Conservation (phyloP, 2,113 vertebrate genomes). For the human region DNA sequence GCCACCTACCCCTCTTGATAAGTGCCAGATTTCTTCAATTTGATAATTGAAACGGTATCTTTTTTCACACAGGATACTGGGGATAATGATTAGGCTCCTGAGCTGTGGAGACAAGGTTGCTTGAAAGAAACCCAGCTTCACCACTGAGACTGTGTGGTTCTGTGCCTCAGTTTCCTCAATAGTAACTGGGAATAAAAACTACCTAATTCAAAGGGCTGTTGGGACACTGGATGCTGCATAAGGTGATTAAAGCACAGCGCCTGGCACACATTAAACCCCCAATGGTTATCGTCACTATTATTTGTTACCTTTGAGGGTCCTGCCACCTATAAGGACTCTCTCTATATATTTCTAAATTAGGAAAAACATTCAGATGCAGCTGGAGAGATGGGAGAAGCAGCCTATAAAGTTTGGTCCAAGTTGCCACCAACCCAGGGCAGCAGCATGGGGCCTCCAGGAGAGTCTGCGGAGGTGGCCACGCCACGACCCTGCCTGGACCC, state of each 20-base stretch:
- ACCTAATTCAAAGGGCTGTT: background rate
- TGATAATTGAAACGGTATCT: background rate
- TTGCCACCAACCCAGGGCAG: background rate
- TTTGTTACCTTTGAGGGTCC: background rate
- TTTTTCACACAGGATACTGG: background rate
- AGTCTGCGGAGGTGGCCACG: background rate
- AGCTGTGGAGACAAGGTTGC: background rate
- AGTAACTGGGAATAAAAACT: conserved; percentile 35
- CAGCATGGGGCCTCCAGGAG: background rate
- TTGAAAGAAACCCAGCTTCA: conserved; percentile 25
- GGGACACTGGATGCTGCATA: background rate
- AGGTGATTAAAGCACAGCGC: background rate
- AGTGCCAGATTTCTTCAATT: background rate
- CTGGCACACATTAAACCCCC: background rate
- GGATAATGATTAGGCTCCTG: background rate
- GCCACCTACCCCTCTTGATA: background rate
- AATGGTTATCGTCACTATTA: background rate
- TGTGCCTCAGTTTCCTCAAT: conserved; percentile 29
- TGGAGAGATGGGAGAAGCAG: background rate
- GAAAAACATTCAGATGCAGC: background rate
- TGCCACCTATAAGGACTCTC: background rate
- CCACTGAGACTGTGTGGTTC: background rate
- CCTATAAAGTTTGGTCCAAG: background rate
- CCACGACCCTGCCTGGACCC: background rate
- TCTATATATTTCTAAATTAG: background rate